Evolutionary conservation across 2,888 invertebrate species (phyloP).

Genomic region (Prosapia bicincta): DNA sequence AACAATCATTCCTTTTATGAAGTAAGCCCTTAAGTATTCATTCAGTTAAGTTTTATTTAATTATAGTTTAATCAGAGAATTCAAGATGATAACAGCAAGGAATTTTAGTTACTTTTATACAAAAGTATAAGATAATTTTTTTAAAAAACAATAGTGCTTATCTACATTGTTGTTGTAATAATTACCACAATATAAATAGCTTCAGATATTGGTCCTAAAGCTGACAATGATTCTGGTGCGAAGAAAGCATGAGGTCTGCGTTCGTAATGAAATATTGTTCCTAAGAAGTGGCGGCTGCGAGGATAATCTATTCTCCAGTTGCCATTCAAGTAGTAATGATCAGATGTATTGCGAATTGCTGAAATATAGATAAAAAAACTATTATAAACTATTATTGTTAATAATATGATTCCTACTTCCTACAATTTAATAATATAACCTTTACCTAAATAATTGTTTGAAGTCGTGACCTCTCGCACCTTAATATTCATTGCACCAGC

Average conservation of each 20-base stretch:
- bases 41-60: too few species aligned
- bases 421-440: conserved; percentile 22
- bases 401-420: not conserved
- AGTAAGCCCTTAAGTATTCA: too few species aligned
- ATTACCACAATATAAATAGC: conserved; percentile 78
- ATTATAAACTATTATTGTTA: not conserved
- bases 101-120: too few species aligned
- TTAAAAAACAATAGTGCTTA: too few species aligned
- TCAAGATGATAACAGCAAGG: too few species aligned
- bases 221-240: conserved; percentile 79
- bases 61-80: too few species aligned
- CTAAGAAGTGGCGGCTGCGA: conserved; percentile 71
- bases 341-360: conserved; percentile 80
- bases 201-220: conserved; percentile 88
- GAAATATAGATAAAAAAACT: conserved; percentile 22
- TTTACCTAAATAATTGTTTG: conserved; percentile 87
- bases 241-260: conserved; percentile 75
- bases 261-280: conserved; percentile 84
- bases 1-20: too few species aligned
- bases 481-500: conserved; percentile 88
- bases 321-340: conserved; percentile 89
- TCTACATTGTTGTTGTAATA: too few species aligned
- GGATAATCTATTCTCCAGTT: conserved; percentile 94
- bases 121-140: too few species aligned
- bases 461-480: conserved; percentile 72